Base-by-base conservation (phyloP, 1,140 invertebrate genomes). In the Tetragonula clypearis region DNA sequence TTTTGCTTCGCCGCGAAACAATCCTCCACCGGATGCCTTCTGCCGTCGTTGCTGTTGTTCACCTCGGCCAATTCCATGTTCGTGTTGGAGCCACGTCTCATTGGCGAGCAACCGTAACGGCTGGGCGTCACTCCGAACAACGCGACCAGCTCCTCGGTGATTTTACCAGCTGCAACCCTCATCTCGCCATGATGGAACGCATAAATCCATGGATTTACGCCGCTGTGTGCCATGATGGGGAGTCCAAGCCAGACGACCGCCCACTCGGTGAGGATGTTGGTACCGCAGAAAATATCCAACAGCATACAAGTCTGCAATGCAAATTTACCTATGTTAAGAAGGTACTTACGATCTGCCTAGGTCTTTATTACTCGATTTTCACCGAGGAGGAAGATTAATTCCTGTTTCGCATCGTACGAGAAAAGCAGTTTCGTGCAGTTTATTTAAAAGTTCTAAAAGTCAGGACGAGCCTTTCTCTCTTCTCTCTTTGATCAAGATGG, bases 121-220 rank as follows among this genome's bases (percentile, higher is more conserved):
- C 92, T 94, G 21, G 94, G 93, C 23, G 93, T 94, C 41, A 95
- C 93, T 0, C 95, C 95, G 26, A 96, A 91, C 2, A 94, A 83
- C 0, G 92, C 92, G 0, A 96, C 92, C 11, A 95, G 68, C 62
- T 95, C 95, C 76, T 96, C 95, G 0, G 96, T 92, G 12, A 96
- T 95, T 73, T 96, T 95, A 4, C 95, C 94, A 5, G 96, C 96
- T 9, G 96, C 96, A 0, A 95, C 90, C 30, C 96, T 95, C 90
- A 97, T 96, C 88, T 97, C 96, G 0, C 95, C 95, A 85, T 96
- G 96, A 82, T 96, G 95, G 91, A 96, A 97, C 0, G 96, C 96
- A 88, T 97, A 97, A 17, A 97, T 95, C 96, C 96, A 97, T 0
- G 96, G 96, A 89, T 97, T 97, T 23, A 96, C 92, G 0, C 96